Conservation (phyloP, 2,113 vertebrate species). For the Nothocercus nigrocapillus region DNA sequence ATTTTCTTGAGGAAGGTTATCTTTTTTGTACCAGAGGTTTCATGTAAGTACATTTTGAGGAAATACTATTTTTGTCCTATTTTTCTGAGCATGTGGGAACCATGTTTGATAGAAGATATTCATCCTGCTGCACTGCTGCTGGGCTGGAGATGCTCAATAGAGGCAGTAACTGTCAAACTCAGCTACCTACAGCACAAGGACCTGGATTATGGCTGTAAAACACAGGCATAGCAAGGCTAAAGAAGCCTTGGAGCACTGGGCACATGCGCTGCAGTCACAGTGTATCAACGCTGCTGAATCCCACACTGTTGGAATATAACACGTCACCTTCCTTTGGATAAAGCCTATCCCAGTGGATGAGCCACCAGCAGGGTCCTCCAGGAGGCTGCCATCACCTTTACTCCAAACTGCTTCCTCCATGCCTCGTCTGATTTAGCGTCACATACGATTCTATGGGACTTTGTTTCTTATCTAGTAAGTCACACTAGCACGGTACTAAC, state of each 20-base stretch:
- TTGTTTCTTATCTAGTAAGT: neutral
- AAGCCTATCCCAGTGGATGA: neutral
- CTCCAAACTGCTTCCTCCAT: neutral
- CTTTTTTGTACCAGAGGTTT: neutral
- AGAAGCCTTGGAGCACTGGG: neutral
- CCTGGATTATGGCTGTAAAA: neutral
- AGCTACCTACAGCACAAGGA: neutral
- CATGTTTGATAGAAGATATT: neutral
- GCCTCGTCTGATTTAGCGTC: neutral
- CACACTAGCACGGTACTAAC: neutral
- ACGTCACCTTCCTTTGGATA: neutral
- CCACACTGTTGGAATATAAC: neutral
- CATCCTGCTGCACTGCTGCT: neutral
- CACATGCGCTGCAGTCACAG: neutral
- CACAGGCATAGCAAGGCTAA: neutral
- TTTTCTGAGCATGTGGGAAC: neutral
- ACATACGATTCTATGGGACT: neutral
- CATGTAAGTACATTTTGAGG: neutral
- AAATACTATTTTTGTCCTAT: neutral
- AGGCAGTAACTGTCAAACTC: neutral
- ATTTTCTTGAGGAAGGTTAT: neutral
- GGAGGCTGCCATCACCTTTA: neutral
- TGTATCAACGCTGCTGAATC: neutral
- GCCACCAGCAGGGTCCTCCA: neutral
- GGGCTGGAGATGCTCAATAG: rapidly evolving